Base-by-base conservation (phyloP, 2,797 vertebrate species). In the Coregonus suidteri region DNA sequence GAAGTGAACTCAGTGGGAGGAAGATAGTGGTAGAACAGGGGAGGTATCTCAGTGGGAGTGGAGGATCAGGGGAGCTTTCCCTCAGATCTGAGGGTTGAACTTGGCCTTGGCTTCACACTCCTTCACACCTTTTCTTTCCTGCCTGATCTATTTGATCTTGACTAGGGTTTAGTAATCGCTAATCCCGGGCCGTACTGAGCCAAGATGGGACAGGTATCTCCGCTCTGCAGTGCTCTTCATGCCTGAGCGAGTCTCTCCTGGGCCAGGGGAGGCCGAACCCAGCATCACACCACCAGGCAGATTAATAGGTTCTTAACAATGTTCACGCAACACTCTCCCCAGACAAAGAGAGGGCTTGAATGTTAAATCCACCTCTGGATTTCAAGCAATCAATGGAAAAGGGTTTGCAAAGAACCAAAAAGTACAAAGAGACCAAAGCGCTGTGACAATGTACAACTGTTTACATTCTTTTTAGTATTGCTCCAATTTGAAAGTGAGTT, bases 121-220 rank as follows among this genome's bases (percentile, higher is more conserved):
- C 14, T 73, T 52, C 75, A 9, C 30, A 75, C 69, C 64, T 56
- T 30, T 11, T 31, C 66, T 52, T 53, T 71, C 35, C 64, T 34
- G 15, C 37, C 56, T 16, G 37, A 75, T 69, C 30, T 74, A 83
- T 90, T 90, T 90, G 87, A 90, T 90, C 89, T 73, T 4, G 79
- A 75, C 37, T 82, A 80, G 83, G 52, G 74, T 71, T 51, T 83
- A 81, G 34, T 82, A 81, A 83, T 41, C 73, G 71, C 53, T 84
- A 81, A 83, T 84, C 86, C 76, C 51, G 67, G 20, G 74, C 59
- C 64, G 18, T 9, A 37, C n/a, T 20, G 25, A 47, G 20, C 65
- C 2, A 4, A 59, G 56, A 41, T 34, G 25, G 3, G 35, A 37
- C 67, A 66, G 53, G 69, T 62, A 68, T 76, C 54, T 65, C 74